Conservation (phyloP, 2,113 vertebrate species). For the Macroglossus sobrinus region DNA sequence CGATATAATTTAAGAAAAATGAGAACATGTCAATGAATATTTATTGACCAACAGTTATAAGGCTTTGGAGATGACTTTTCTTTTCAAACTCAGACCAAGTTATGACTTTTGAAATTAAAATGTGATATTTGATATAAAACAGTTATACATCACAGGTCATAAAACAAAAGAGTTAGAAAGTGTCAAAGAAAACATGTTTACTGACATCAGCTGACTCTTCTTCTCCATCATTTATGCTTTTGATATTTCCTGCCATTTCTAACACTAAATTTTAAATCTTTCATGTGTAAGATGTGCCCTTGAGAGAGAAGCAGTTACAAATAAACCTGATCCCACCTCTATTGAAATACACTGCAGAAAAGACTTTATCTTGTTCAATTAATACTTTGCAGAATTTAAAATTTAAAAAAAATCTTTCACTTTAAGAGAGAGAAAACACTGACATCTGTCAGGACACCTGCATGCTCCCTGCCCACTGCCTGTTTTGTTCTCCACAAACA, state of each 20-base stretch:
- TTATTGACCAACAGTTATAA: neutral
- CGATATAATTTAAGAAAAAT: constrained; percentile 28
- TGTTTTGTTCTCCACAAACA: neutral
- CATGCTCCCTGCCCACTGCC: neutral
- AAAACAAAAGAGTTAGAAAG: neutral
- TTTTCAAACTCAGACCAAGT: constrained; percentile 37
- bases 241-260: neutral
- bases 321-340: neutral
- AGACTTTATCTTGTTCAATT: neutral
- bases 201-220: neutral
- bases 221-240: neutral
- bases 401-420: neutral
- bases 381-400: neutral
- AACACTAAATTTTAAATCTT: neutral
- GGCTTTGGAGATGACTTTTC: constrained; percentile 12
- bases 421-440: neutral
- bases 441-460: neutral
- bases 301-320: neutral
- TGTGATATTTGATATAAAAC: constrained; percentile 20
- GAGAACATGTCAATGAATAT: constrained; percentile 33
- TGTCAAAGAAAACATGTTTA: neutral
- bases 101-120: constrained; percentile 57
- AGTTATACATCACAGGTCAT: neutral
- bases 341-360: neutral
- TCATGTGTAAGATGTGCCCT: neutral